These are phyloP conservation scores for Zosterops lateralis DNA, from an alignment of 2,113 vertebrate species.

Conservation along the genomic window DNA sequence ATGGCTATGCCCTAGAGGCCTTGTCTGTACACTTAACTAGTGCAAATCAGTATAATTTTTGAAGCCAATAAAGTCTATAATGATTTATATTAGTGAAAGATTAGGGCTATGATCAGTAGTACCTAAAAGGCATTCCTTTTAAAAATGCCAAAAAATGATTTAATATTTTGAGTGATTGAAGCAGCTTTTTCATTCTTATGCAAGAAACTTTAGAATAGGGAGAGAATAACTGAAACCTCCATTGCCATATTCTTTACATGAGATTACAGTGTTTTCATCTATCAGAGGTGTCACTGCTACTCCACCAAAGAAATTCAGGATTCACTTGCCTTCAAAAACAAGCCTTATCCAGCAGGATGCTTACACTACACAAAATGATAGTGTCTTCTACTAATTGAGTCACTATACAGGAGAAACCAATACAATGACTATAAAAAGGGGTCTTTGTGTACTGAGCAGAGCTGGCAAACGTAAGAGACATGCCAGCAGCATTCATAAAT, in stretches of 20 bases:
- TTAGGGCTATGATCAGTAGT: not conserved
- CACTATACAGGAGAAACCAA: not conserved
- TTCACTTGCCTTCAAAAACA: not conserved
- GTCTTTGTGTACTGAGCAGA: not conserved
- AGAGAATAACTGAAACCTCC: not conserved
- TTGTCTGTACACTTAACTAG: not conserved
- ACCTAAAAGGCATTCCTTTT: not conserved
- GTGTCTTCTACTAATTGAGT: not conserved
- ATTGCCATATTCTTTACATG: not conserved
- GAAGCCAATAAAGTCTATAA: not conserved
- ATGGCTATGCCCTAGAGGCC: not conserved
- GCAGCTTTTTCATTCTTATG: not conserved
- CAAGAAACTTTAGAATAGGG: not conserved
- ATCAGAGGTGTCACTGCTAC: slow-evolving; percentile 18
- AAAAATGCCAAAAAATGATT: not conserved
- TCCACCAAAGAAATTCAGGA: not conserved
- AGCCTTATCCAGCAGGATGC: not conserved
- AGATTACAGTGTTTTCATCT: not conserved
- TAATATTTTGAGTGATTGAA: not conserved
- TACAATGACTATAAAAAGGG: not conserved
- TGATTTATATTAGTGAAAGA: not conserved
- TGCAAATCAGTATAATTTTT: not conserved
- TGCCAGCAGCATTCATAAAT: not conserved
- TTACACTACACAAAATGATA: not conserved
- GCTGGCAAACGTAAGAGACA: not conserved